phyloP scores from a whole-genome alignment of 2,888 invertebrate genomes.

The Trachelus iudaicus region DNA sequence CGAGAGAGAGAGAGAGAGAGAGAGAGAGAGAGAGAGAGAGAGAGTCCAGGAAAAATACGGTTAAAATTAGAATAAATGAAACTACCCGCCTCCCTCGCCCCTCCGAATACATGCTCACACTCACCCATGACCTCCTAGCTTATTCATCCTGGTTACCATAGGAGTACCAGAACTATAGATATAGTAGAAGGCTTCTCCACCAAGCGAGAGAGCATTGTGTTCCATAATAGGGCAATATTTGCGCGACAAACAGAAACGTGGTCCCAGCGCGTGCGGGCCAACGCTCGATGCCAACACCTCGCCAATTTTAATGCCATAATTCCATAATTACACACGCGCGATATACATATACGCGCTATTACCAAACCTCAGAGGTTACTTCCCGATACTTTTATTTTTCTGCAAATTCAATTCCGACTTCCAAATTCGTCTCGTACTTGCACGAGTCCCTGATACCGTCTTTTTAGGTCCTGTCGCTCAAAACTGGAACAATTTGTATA shows the following conservation, averaged over 20 bases:
- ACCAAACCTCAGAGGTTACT: neutral
- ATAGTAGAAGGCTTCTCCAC: neutral
- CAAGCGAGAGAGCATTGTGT: constrained; percentile 46
- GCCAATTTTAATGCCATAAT: constrained; percentile 1
- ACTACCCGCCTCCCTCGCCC: neutral
- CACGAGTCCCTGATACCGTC: neutral
- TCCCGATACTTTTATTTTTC: neutral
- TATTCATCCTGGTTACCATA: neutral
- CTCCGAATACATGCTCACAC: neutral
- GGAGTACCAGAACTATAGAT: neutral
- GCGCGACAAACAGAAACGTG: constrained; percentile 39
- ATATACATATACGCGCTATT: neutral
- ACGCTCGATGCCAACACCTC: neutral
- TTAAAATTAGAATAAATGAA: neutral
- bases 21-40: neutral
- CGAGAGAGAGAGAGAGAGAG: constrained; percentile 10
- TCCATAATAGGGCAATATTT: constrained; percentile 61
- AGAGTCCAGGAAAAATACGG: neutral
- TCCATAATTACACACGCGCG: neutral
- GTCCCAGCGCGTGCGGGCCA: neutral
- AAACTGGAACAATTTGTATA: neutral
- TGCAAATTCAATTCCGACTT: neutral
- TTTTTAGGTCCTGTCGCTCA: neutral
- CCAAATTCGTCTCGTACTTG: neutral
- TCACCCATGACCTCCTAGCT: neutral